Percentiles rank a stretch among this genome's conserved stretches.
These are phyloP conservation scores for Notothenia coriiceps DNA, from an alignment of 2,113 vertebrate species.

Conservation along the genomic window DNA sequence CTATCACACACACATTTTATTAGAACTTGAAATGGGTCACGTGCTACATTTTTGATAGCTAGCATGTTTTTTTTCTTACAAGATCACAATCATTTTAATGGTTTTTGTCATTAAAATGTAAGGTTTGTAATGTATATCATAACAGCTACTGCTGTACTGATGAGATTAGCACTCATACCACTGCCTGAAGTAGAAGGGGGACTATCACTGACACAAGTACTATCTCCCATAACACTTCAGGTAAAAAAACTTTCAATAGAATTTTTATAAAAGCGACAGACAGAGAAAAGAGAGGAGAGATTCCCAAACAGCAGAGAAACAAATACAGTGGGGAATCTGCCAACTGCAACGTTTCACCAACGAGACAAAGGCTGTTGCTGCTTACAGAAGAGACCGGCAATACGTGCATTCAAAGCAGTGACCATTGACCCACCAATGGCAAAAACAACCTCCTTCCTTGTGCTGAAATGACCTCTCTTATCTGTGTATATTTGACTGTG, in stretches of 20 bases:
- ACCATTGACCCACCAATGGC: constrained; percentile 69
- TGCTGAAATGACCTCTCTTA: constrained; percentile 65
- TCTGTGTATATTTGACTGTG: constrained; percentile 57
- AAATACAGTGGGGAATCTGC: constrained; percentile 82
- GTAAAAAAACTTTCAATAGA: constrained; percentile 17
- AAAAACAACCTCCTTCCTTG: constrained; percentile 72
- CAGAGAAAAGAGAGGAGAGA: constrained; percentile 12
- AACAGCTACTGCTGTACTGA: not conserved
- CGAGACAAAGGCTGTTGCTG: constrained; percentile 73
- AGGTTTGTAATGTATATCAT: not conserved
- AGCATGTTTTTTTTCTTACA: not conserved
- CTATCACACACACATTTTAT: too few relatives aligned
- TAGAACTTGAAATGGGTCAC: not conserved
- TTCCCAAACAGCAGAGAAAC: constrained; percentile 55
- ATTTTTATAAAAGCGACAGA: not conserved
- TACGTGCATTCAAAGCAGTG: constrained; percentile 51
- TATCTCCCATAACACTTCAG: not conserved
- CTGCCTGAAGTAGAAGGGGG: not conserved
- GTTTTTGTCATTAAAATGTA: not conserved
- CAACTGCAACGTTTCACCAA: constrained; percentile 70
- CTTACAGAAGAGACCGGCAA: constrained; percentile 52
- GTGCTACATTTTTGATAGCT: not conserved
- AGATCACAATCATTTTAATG: not conserved
- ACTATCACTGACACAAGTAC: not conserved
- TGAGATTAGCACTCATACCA: not conserved